Base-by-base conservation (phyloP, 2,797 vertebrate genomes). In the Pseudomugil gertrudae region DNA sequence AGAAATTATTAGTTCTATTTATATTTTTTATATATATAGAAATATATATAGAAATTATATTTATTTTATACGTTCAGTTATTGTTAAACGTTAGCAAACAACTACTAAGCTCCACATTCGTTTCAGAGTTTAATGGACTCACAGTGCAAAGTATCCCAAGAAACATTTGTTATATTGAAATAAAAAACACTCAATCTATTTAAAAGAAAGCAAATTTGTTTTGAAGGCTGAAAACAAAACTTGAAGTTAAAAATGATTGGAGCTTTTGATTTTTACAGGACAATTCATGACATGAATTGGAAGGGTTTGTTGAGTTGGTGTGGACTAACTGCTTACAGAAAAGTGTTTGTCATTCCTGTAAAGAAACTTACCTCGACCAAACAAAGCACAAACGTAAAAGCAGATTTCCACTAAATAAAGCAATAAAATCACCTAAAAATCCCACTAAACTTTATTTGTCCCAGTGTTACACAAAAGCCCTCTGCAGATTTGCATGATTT, bases 401-500 rank as follows among this genome's bases (percentile, higher is more conserved):
- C 32, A 57, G 4, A 21, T 65, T 19, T 71, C 62, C 50, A 33
- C 50, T 68, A 59, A 76, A 62, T 4, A 75, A 77, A 78, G 64
- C 76, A 83, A 21, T 29, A 8, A 64, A 9, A 63, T 57, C 1
- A 53, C 48, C 45, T 36, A 40, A 51, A 62, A 57, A 67, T 55
- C 9, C 15, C 17, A 21, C 61, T 63, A 63, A 23, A 62, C 38
- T 45, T 72, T 54, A 63, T 45, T 58, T 45, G 57, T 50, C 19
- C 53, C 73, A 66, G 63, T 56, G 24, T 38, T 50, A 57, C 6
- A 59, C 24, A 69, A 35, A 72, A 30, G 36, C 66, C n/a, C 21
- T 76, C 71, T 76, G 66, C 76, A 75, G 67, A 58, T 71, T 33
- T 91, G 90, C 90, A 92, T 91, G 91, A 61, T 70, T 45, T 77